Conservation (phyloP, 2,888 invertebrate species). For the Busseola fusca region DNA sequence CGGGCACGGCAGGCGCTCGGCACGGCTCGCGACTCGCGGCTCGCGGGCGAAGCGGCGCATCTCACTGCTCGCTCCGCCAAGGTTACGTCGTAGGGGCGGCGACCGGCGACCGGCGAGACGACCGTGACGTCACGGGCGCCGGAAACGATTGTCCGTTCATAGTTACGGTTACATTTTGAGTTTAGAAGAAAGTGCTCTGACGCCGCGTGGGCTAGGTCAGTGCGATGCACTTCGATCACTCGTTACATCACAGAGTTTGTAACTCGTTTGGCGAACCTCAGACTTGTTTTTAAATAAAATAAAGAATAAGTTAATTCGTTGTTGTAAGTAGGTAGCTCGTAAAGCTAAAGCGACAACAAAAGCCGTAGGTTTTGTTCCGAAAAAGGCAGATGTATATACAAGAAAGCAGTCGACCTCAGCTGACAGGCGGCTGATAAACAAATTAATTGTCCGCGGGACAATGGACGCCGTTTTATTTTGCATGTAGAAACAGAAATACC, state of each 20-base stretch:
- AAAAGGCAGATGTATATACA: constrained; percentile 70
- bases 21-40: constrained; percentile 40
- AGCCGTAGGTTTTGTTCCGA: constrained; percentile 60
- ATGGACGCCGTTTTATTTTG: constrained; percentile 59
- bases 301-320: constrained; percentile 25
- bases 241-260: constrained; percentile 24
- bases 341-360: constrained; percentile 62
- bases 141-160: constrained; percentile 87
- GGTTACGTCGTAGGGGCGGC: constrained; percentile 85
- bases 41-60: constrained; percentile 59
- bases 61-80: constrained; percentile 72
- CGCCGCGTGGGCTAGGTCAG: constrained; percentile 85
- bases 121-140: constrained; percentile 88
- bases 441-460: constrained; percentile 71
- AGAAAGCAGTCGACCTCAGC: constrained; percentile 76
- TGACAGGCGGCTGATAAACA: constrained; percentile 72
- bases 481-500: constrained; percentile 44
- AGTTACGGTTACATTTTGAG: constrained; percentile 88
- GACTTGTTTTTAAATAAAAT: constrained; percentile 15
- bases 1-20: constrained; percentile 49
- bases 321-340: constrained; percentile 31
- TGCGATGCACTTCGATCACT: constrained; percentile 62
- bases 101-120: constrained; percentile 84
- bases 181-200: constrained; percentile 87
- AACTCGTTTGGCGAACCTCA: constrained; percentile 1